These are phyloP conservation scores for Gonatopus flavifemur DNA, from an alignment of 1,140 invertebrate species.

Conservation along the genomic window DNA sequence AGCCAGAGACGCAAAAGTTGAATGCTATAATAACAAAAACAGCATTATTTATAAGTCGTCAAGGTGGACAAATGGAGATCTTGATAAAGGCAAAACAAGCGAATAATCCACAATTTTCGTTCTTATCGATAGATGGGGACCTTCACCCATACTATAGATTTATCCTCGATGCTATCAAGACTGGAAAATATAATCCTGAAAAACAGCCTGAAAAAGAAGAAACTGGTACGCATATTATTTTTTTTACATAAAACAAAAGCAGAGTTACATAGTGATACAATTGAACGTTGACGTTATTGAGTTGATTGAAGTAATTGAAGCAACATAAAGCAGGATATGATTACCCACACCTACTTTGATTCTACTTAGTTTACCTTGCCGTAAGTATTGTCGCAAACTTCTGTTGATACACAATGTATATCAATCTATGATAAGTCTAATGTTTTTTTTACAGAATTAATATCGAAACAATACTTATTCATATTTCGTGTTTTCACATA, in stretches of 20 bases:
- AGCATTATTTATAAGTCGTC: constrained; percentile 87
- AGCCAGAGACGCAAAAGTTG: constrained; percentile 91
- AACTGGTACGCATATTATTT: constrained; percentile 56
- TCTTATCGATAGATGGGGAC: constrained; percentile 82
- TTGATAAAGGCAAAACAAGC: constrained; percentile 96
- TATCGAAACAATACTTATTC: constrained; percentile 9
- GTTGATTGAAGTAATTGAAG: constrained; percentile 44
- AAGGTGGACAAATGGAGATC: constrained; percentile 98
- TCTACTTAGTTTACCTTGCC: constrained; percentile 52
- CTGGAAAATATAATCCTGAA: constrained; percentile 73
- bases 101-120: constrained; percentile 90
- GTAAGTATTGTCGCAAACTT: constrained; percentile 49
- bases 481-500: constrained; percentile 36
- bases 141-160: constrained; percentile 91
- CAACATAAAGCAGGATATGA: constrained; percentile 44
- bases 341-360: constrained; percentile 50
- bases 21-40: constrained; percentile 97
- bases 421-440: constrained; percentile 16
- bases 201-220: constrained; percentile 59
- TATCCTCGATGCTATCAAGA: constrained; percentile 78
- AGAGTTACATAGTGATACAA: constrained; percentile 31
- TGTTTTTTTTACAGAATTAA: constrained; percentile 10
- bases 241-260: constrained; percentile 24
- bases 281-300: constrained; percentile 32
- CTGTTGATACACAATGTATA: constrained; percentile 22